Base-by-base conservation (phyloP, 2,797 vertebrate genomes). In the Peromyscus eremicus region DNA sequence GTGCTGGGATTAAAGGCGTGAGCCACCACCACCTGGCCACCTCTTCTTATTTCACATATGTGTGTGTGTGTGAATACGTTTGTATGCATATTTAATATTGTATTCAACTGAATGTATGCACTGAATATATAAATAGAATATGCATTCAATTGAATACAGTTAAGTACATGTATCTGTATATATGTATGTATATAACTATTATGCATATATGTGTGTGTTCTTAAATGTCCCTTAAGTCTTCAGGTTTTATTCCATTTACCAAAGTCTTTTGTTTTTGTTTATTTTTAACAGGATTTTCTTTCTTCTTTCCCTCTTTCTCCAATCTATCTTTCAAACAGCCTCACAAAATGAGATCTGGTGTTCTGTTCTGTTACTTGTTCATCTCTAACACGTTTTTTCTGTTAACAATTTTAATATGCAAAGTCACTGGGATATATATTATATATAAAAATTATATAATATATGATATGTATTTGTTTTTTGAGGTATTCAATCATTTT, bases 371-470 rank as follows among this genome's bases (percentile, higher is more conserved):
- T 80, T 89, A 76, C 76, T 81, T 77, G 2, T 75, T 95, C 92
- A 73, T n/a, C 80, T 96, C n/a, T 81, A 2, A 77, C 64, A 95
- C 71, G 27, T 75, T 96, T 96, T 94, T 90, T n/a, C 57, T 96
- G 34, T 92, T 81, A 89, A 91, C 55, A 52, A 43, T 82, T 92
- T 92, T 76, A 80, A 86, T 90, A 84, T 46, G 19, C 3, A 81
- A 92, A 81, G 52, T 81, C 13, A 3, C 23, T 84, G 46, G 76
- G 14, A 1, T 52, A 86, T 83, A 10, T 52, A 77, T 91, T 16
- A 62, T 62, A 66, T 13, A 64, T 64, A 29, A 29, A 64, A 21
- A 60, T 60, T 64, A 64, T 62, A 27, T 62, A 62, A 62, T 62
- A 62, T 64, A 64, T 64, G 57, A 68, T 34, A 57, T 81, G 52